Evolutionary conservation across 2,888 invertebrate species (phyloP).

Genomic region (Ceratothoa steindachneri): DNA sequence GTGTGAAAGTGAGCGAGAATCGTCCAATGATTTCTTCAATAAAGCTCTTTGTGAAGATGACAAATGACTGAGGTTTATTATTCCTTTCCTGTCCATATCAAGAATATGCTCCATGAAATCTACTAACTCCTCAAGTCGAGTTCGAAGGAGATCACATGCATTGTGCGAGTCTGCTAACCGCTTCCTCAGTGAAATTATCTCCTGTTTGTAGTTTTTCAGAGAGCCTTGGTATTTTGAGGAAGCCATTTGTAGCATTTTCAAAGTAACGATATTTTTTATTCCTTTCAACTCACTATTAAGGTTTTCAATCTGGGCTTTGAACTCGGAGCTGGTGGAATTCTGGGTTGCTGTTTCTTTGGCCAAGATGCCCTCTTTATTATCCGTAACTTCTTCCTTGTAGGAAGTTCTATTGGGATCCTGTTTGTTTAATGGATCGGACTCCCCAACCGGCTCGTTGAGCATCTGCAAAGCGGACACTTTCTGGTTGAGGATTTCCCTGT

Average conservation of each 20-base stretch:
- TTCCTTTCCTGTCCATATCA: conserved; percentile 54
- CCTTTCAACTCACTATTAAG: conserved; percentile 50
- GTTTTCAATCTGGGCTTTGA: conserved; percentile 48
- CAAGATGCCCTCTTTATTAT: conserved; percentile 14
- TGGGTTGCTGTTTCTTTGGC: neutral
- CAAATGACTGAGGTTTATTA: conserved; percentile 48
- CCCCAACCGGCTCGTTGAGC: conserved; percentile 10
- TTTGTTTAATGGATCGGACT: neutral
- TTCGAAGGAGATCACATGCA: conserved; percentile 58
- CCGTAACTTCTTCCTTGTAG: conserved; percentile 6
- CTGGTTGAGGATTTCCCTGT: conserved; percentile 29
- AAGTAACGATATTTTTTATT: conserved; percentile 50
- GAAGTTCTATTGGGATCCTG: neutral
- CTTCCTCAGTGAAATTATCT: conserved; percentile 46
- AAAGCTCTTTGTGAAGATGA: conserved; percentile 47
- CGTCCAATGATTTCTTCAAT: conserved; percentile 47
- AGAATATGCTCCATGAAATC: conserved; percentile 64
- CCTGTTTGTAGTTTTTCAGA: conserved; percentile 47
- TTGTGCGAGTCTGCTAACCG: conserved; percentile 50
- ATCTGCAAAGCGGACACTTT: conserved; percentile 24
- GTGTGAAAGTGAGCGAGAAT: conserved; percentile 49
- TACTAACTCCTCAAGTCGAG: conserved; percentile 64
- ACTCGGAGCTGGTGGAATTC: neutral
- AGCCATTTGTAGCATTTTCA: conserved; percentile 21
- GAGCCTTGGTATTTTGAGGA: conserved; percentile 26